Evolutionary conservation across 2,113 vertebrate species (phyloP).

Genomic region (Atrichornis clamosus): DNA sequence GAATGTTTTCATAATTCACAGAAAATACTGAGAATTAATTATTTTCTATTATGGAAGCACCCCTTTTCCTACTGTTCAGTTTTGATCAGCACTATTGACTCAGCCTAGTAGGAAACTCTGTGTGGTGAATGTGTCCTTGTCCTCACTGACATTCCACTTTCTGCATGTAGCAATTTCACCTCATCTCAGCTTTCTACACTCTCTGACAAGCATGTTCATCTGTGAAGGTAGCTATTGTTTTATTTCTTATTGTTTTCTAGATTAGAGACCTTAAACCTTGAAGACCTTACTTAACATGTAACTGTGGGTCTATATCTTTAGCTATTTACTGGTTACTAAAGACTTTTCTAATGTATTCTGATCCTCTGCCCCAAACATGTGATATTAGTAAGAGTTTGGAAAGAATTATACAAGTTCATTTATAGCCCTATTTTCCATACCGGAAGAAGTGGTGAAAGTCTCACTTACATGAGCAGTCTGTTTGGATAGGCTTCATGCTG

Average conservation of each 20-base stretch:
- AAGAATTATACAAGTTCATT: neutral
- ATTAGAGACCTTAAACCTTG: neutral
- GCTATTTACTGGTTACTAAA: neutral
- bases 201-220: neutral
- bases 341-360: neutral
- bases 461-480: neutral
- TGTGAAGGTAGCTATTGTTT: neutral
- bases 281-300: neutral
- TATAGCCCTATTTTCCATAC: neutral
- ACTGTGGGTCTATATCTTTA: neutral
- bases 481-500: neutral
- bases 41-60: neutral
- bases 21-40: neutral
- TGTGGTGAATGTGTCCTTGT: neutral
- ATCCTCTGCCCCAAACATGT: neutral
- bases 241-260: neutral
- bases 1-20: neutral
- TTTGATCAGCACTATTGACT: neutral
- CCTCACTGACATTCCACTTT: neutral
- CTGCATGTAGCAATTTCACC: neutral
- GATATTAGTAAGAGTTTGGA: neutral
- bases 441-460: neutral
- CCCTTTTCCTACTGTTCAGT: neutral
- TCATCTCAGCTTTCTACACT: neutral
- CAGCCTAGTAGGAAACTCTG: rapidly evolving